Conservation (phyloP, 2,113 vertebrate species). For the Sprattus sprattus region DNA sequence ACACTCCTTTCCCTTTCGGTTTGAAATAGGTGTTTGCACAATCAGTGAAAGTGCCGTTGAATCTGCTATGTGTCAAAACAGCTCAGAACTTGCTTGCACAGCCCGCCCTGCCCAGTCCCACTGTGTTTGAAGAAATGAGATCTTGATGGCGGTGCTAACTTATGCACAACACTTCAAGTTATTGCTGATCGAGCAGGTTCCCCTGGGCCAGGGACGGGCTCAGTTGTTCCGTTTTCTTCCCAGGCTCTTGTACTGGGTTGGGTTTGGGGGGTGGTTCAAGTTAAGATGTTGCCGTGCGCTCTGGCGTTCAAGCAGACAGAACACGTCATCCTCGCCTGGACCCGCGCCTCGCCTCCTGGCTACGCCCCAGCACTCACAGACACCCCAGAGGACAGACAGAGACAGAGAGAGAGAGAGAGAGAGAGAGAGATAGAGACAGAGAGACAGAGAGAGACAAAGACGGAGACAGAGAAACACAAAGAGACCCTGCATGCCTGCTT, state of each 20-base stretch:
- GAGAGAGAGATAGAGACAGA: neutral
- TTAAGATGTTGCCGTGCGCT: neutral
- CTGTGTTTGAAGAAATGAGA: neutral
- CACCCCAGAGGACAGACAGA: neutral
- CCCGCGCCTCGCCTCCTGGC: neutral
- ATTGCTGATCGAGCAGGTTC: neutral
- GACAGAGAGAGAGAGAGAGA: neutral
- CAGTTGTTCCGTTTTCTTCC: neutral
- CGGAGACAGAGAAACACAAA: neutral
- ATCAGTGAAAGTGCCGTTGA: neutral
- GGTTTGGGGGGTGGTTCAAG: neutral
- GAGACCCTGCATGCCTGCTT: neutral
- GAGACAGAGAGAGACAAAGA: neutral
- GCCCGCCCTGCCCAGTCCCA: neutral
- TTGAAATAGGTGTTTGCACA: neutral
- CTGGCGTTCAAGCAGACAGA: neutral
- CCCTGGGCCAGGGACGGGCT: neutral
- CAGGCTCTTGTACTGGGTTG: neutral
- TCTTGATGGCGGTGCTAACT: conserved; percentile 11
- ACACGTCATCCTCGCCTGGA: neutral
- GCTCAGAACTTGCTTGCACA: neutral
- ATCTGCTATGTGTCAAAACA: neutral
- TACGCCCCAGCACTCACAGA: neutral
- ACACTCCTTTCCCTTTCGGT: neutral
- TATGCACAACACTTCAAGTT: conserved; percentile 6